Evolutionary conservation across 2,113 vertebrate species (phyloP), one percentile per base, ranked within the genome.

Genomic region (Aix galericulata): DNA sequence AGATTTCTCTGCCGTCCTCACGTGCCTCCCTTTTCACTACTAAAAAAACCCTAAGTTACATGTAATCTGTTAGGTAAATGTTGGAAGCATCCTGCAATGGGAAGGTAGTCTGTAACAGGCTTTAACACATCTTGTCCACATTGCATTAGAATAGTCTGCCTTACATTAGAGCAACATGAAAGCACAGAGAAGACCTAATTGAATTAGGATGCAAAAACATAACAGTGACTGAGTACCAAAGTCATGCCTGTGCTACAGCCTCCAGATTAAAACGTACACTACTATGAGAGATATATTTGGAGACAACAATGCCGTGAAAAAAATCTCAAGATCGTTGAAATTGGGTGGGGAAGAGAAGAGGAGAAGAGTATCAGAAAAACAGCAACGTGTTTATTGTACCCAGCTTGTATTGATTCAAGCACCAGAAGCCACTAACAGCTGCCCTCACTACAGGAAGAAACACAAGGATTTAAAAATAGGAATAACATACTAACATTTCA

Each of bases 381-480:
- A 94, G 88, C 93, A 76, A 56, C 0, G 8, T 83, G 55, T 95
- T 96, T 95, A 68, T 86, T 92, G 91, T 66, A 66, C 23, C 74
- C 71, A 36, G 80, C 84, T 93, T 86, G 91, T 94, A 96, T 92
- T 58, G 93, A 97, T 92, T 81, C 2, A 21, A 91, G 82, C 87
- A 82, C 21, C 93, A 91, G 75, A 86, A 92, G 87, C 82, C 95
- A 89, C 91, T 85, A 58, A 50, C 78, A 93, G 93, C 93, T 76
- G 91, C 71, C 77, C 94, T 95, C 44, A 6, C 88, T 90, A 86
- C 58, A 84, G 74, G 52, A 80, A 93, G 62, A 75, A 96, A 52
- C 90, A 95, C 86, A 92, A 96, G 90, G 88, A 81, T 75, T 93
- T 75, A 56, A 88, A 91, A 82, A 79, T 58, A 84, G 81, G 94